A percentile compares a stretch with the other conserved stretches of the same genome.
phyloP scores from a whole-genome alignment of 2,113 vertebrate genomes.

The Brachyhypopomus occidentalis region DNA sequence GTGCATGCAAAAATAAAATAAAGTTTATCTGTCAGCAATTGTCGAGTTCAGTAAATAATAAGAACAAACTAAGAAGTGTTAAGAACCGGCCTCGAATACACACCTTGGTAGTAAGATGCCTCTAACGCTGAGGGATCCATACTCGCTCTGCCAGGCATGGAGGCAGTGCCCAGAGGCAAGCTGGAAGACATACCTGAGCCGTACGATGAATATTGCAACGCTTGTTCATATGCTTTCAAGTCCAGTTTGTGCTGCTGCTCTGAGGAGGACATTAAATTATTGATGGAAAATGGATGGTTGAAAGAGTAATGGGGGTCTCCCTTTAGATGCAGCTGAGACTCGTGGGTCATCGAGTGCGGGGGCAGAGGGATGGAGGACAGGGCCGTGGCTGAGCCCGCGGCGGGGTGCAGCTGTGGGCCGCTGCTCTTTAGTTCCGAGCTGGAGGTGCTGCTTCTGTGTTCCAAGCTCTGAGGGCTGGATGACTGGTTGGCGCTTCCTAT shows the following conservation, averaged over 20 bases:
- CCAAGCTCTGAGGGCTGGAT: slow-evolving; percentile 78
- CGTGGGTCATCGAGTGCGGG: slow-evolving; percentile 83
- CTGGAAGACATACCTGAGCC: slow-evolving; percentile 78
- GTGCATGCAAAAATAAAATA: slow-evolving; percentile 69
- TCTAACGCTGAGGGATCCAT: slow-evolving; percentile 91
- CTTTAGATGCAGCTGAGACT: slow-evolving; percentile 91
- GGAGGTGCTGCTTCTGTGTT: slow-evolving; percentile 71
- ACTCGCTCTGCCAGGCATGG: slow-evolving; percentile 81
- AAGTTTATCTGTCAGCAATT: slow-evolving; percentile 58
- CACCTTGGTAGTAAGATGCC: slow-evolving; percentile 96
- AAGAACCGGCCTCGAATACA: slow-evolving; percentile 95
- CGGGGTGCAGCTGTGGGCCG: slow-evolving; percentile 73
- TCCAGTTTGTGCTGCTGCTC: slow-evolving; percentile 99
- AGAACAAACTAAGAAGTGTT: slow-evolving; percentile 88
- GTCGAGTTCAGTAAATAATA: slow-evolving; percentile 53
- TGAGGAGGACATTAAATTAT: slow-evolving; percentile 97
- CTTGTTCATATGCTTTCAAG: slow-evolving; percentile 97
- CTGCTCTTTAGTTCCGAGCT: slow-evolving; percentile 82
- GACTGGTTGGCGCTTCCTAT: slow-evolving; percentile 75
- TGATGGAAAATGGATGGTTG: slow-evolving; percentile 99
- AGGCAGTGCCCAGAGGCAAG: slow-evolving; percentile 78
- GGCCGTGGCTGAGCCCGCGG: slow-evolving; percentile 74
- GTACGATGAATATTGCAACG: slow-evolving; percentile 90
- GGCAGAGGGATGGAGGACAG: slow-evolving; percentile 82
- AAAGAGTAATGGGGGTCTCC: slow-evolving; percentile 96